Evolutionary conservation across 2,797 vertebrate genomes (phyloP).

Genomic region (Sebastes vulpes): DNA sequence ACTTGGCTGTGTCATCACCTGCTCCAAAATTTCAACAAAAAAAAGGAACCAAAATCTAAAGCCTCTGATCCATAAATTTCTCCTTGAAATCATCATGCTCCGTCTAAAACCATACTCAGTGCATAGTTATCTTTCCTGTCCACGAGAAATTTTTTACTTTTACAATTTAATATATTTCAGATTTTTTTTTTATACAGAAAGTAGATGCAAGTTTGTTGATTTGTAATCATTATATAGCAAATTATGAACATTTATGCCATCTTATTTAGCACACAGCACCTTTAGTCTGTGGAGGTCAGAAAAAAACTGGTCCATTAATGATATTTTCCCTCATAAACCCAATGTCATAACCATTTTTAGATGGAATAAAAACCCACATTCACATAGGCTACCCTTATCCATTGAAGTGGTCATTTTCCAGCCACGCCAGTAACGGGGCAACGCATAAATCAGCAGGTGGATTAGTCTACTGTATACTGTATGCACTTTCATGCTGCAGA

Average conservation of each 20-base stretch:
- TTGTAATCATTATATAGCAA: background rate
- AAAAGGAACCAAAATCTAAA: background rate
- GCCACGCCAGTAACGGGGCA: background rate
- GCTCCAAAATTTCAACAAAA: background rate
- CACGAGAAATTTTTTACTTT: background rate
- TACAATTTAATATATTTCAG: background rate
- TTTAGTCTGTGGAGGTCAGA: background rate
- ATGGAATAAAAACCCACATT: background rate
- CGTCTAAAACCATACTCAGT: no score
- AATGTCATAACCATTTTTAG: background rate
- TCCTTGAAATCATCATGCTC: no score
- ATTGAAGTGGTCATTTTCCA: background rate
- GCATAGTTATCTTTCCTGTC: background rate
- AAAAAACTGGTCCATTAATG: background rate
- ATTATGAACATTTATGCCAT: background rate
- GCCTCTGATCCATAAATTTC: background rate
- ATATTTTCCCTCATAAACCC: background rate
- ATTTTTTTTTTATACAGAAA: no score
- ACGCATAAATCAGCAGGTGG: background rate
- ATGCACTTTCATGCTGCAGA: no score
- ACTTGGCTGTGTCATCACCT: background rate
- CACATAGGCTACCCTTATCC: background rate
- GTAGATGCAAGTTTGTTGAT: background rate
- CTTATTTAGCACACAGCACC: background rate
- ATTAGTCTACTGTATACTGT: no score